Evolutionary conservation across 2,888 invertebrate genomes (phyloP), one percentile per base, ranked within the genome.

Genomic region (Limenitis arthemis): DNA sequence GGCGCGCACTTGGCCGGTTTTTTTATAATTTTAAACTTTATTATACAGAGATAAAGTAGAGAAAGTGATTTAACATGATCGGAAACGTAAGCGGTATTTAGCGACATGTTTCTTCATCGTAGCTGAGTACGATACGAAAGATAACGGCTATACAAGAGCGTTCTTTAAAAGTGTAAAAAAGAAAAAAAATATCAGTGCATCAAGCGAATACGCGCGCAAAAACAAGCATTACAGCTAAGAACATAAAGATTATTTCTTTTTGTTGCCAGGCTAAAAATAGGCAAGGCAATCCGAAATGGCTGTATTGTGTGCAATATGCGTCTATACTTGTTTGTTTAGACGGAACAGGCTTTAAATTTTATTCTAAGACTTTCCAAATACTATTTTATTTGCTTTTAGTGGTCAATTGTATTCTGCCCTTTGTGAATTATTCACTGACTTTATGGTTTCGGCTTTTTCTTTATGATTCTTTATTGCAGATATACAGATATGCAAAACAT

Each of bases 181-280:
- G 44, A 48, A 55, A 47, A n/a, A 48, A 49, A 40, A 53, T 47
- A 47, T 44, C 49, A 39, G 43, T 39, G 52, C 49, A 53, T 51
- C 47, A 38, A 20, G 44, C 44, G 28, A 38, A 49, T 43, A 32
- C 37, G 44, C 33, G 34, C 29, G 44, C 52, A 46, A 55, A 55
- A 53, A 53, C 47, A 39, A 42, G 33, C 46, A 44, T 32, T 44
- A 48, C 20, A 8, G 12, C 40, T 34, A n/a, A 31, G 41, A 41
- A 48, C 42, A 48, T 56, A 56, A 41, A 46, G 48, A 38, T 46
- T 46, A 48, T 53, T 49, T 48, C 51, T 51, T 48, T 51, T 59
- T 54, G 51, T 55, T 50, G 38, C 52, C 49, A 47, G 42, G 55
- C 53, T 56, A 58, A 55, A 56, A 56, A 58, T 58, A 58, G 54